Conservation (phyloP, 2,888 invertebrate genomes). For the Megaustenia siamemsis region DNA sequence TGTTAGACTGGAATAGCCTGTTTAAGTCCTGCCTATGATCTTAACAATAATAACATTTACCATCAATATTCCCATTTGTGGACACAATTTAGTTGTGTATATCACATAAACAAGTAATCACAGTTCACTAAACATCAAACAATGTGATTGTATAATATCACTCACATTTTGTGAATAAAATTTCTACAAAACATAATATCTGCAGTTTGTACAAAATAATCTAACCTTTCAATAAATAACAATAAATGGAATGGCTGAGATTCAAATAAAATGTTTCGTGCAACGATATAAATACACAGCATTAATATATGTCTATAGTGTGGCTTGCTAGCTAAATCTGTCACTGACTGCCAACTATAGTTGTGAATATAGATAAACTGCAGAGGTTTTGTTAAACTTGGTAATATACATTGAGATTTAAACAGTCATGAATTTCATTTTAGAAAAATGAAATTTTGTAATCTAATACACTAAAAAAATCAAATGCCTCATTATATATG, state of each 20-base stretch:
- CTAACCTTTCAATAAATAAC: background rate
- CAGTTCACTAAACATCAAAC: background rate
- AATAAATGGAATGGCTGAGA: constrained; percentile 6
- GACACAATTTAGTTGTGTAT: background rate
- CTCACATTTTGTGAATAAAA: background rate
- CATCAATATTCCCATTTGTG: too few species aligned
- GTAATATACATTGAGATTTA: background rate
- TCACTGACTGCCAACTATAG: background rate
- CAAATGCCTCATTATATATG: too few species aligned
- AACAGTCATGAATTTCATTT: too few species aligned
- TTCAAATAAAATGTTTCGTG: background rate
- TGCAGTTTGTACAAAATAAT: background rate
- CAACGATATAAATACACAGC: background rate
- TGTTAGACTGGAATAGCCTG: too few species aligned
- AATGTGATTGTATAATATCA: background rate
- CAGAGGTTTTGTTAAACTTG: background rate
- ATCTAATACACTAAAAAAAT: too few species aligned
- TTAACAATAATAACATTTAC: too few species aligned
- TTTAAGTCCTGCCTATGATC: too few species aligned
- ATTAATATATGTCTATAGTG: background rate
- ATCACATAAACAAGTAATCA: background rate
- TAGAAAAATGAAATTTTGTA: too few species aligned
- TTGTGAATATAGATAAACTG: background rate
- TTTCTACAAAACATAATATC: background rate
- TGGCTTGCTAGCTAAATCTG: background rate